phyloP scores from a whole-genome alignment of 2,113 vertebrate genomes.

The Eulacestoma nigropectus region DNA sequence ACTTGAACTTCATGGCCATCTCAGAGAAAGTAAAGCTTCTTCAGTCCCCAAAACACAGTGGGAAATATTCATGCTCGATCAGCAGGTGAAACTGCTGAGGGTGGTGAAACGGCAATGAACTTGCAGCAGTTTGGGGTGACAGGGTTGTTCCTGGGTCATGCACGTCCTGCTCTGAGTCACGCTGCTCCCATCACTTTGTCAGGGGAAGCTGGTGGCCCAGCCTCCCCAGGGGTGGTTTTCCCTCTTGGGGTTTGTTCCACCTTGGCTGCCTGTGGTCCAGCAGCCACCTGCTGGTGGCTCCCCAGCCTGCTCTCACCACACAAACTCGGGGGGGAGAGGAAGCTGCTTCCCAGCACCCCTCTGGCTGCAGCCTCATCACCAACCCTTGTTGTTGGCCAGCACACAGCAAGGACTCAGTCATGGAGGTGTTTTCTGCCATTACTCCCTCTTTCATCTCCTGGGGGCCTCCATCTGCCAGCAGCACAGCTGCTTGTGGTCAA shows the following conservation, averaged over 20 bases:
- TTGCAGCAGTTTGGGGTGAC: neutral
- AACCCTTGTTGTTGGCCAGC: neutral
- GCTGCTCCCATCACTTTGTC: neutral
- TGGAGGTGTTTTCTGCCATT: neutral
- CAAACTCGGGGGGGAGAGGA: rapidly evolving
- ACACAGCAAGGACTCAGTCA: neutral
- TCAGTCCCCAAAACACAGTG: rapidly evolving
- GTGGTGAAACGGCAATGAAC: neutral
- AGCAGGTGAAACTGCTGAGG: neutral
- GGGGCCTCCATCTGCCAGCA: neutral
- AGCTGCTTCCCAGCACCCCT: neutral
- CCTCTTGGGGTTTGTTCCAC: rapidly evolving
- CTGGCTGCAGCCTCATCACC: neutral
- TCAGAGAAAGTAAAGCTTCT: neutral
- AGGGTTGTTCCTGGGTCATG: neutral
- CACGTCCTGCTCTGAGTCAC: neutral
- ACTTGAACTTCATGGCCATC: neutral
- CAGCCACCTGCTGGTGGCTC: neutral
- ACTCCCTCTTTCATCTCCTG: neutral
- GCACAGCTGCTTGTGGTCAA: neutral
- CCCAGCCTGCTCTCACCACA: neutral
- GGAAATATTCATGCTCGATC: neutral
- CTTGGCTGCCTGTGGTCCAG: rapidly evolving
- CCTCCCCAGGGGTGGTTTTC: rapidly evolving
- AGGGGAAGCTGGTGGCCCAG: neutral